Evolutionary conservation across 2,113 vertebrate species (phyloP).

Genomic region (Formicarius rufipectus): DNA sequence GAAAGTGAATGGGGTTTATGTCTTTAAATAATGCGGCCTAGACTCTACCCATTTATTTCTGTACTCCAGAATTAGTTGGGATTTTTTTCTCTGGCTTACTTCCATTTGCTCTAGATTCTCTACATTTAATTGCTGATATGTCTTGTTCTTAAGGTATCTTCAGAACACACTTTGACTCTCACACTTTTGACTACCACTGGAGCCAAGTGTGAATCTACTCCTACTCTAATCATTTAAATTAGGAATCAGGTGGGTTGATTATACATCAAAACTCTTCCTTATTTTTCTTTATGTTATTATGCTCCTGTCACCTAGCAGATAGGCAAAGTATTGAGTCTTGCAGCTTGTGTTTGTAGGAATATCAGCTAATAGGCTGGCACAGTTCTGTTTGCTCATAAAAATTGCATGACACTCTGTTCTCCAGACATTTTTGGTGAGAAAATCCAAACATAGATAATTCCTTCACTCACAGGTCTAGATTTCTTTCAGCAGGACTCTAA

Average conservation of each 20-base stretch:
- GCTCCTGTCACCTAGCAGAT: background rate
- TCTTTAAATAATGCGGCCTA: background rate
- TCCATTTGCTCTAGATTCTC: background rate
- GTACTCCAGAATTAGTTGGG: background rate
- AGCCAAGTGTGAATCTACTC: conserved; percentile 15
- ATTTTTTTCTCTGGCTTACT: background rate
- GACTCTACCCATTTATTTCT: background rate
- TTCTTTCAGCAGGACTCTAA: background rate
- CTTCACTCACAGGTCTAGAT: background rate
- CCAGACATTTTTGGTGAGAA: background rate
- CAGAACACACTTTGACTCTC: background rate
- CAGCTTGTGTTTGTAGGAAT: background rate
- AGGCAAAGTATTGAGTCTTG: conserved; percentile 5
- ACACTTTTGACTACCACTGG: background rate
- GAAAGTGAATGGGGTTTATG: background rate
- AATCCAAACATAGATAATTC: background rate
- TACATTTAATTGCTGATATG: background rate
- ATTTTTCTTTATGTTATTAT: conserved; percentile 15
- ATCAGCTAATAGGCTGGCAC: background rate
- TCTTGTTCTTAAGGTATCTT: background rate
- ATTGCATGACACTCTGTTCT: background rate
- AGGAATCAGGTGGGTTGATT: conserved; percentile 10
- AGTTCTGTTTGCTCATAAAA: background rate
- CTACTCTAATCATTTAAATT: conserved; percentile 29
- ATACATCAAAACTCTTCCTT: conserved; percentile 9